phyloP scores from a whole-genome alignment of 2,797 vertebrate species.

The Chrysocyon brachyurus region DNA sequence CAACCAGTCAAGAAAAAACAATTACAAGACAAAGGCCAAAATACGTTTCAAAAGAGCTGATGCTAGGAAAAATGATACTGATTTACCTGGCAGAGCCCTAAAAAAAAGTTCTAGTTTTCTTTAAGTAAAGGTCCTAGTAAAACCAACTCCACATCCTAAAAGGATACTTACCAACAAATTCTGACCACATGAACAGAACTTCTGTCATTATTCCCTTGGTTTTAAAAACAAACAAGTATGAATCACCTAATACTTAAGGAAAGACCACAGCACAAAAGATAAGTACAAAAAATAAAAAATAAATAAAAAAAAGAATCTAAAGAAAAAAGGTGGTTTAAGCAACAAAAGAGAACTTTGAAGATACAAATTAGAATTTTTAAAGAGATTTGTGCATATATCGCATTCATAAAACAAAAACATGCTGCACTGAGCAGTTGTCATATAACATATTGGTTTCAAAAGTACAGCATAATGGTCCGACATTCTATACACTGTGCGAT shows the following conservation, averaged over 20 bases:
- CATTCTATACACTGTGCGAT: too few relatives aligned
- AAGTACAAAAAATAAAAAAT: not conserved
- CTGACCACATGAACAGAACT: not conserved
- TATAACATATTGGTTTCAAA: too few relatives aligned
- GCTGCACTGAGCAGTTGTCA: not conserved
- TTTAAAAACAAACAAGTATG: not conserved
- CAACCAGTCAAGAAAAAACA: not conserved
- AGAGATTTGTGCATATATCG: not conserved
- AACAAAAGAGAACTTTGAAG: not conserved
- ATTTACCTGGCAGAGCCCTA: not conserved
- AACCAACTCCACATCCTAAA: not conserved
- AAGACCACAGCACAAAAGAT: not conserved
- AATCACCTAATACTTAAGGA: slow-evolving; percentile 10
- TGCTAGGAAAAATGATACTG: not conserved
- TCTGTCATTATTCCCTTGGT: not conserved
- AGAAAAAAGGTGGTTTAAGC: not conserved
- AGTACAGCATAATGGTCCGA: too few relatives aligned
- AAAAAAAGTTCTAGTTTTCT: not conserved
- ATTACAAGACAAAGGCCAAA: not conserved
- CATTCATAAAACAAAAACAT: not conserved
- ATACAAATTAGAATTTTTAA: not conserved
- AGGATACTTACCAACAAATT: not conserved
- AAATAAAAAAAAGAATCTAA: not conserved
- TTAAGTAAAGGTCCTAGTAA: not conserved
- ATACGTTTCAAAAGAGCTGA: not conserved